Evolutionary conservation across 2,797 vertebrate genomes (phyloP), one percentile per base, ranked within the genome.

Genomic region (Anas capensis): DNA sequence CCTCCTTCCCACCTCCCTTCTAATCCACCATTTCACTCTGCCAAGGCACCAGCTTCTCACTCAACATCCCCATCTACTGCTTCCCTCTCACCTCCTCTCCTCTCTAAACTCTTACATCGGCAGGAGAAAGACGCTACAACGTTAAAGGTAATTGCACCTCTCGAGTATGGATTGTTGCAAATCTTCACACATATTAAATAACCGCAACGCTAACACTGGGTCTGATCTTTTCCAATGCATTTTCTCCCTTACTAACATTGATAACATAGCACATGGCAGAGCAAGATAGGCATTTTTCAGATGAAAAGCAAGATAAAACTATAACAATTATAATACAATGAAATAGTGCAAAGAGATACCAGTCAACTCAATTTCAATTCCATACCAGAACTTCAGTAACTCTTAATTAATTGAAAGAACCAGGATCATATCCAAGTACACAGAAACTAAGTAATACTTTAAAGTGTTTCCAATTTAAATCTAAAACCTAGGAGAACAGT

Each of bases 71-170:
- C 34, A 53, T 53, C 97, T 92, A 20, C 97, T 95, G 93, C 86
- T 95, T 90, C 97, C 81, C 91, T 86, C 71, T 97, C 97, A 93
- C 97, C 98, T 93, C 97, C 96, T 96, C 97, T 97, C 93, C 96
- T 96, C 93, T 97, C 97, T 95, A 97, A 98, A 91, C 66, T 91
- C 48, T 96, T 97, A 56, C 96, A 98, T 91, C 98, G 97, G 81
- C 98, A 98, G 96, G 98, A 98, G 93, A 97, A 97, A 97, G 98
- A 97, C 89, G 98, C 98, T 95, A 97, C 98, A 75, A 98, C 98
- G 70, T 86, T 98, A 92, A 99, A 99, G 99, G 99, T 99, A 99
- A 99, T 94, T 88, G 92, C 95, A 95, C 86, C 75, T 84, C 58
- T 71, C 84, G 80, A 84, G 85, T 94, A 93, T 96, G 96, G 62